Evolutionary conservation across 1,140 invertebrate species (phyloP), one percentile per base, ranked within the genome.

Genomic region (Achatina immaculata): DNA sequence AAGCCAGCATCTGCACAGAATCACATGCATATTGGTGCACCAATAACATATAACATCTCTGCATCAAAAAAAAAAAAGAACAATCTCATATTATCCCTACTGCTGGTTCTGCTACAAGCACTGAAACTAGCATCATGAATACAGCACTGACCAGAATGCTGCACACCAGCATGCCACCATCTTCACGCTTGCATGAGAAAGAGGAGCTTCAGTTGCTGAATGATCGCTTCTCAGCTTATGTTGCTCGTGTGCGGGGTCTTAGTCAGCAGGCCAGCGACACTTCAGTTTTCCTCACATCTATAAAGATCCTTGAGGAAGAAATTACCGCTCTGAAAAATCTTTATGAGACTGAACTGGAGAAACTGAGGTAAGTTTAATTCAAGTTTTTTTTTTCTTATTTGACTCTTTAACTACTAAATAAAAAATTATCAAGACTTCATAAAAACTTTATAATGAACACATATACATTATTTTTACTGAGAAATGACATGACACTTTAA

Each of bases 331-430:
- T 89, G 1, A 87, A 85, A 48, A 84, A 83, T 66, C 68, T 88
- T 36, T 89, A 89, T 82, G 87, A 89, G 78, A 71, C 73, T 62
- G 88, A 89, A 83, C 78, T 89, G 34, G 83, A 86, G 11, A 86
- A 75, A 69, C 48, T 88, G 16, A 86, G 88, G 88, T 81, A 16
- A 62, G 58, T 62, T n/a, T n/a, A n/a, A n/a, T n/a, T n/a, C n/a
- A n/a, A n/a, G n/a, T n/a, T n/a, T n/a, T n/a, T n/a, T n/a, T n/a
- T n/a, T n/a, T n/a, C n/a, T n/a, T n/a, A n/a, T n/a, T n/a, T n/a
- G n/a, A n/a, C n/a, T n/a, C n/a, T n/a, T n/a, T n/a, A n/a, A n/a
- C n/a, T n/a, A n/a, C n/a, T n/a, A n/a, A n/a, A n/a, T n/a, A n/a
- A n/a, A n/a, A n/a, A n/a, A n/a, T n/a, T n/a, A n/a, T n/a, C n/a